phyloP scores from a whole-genome alignment of 1,140 invertebrate genomes.

The Linepithema humile region DNA sequence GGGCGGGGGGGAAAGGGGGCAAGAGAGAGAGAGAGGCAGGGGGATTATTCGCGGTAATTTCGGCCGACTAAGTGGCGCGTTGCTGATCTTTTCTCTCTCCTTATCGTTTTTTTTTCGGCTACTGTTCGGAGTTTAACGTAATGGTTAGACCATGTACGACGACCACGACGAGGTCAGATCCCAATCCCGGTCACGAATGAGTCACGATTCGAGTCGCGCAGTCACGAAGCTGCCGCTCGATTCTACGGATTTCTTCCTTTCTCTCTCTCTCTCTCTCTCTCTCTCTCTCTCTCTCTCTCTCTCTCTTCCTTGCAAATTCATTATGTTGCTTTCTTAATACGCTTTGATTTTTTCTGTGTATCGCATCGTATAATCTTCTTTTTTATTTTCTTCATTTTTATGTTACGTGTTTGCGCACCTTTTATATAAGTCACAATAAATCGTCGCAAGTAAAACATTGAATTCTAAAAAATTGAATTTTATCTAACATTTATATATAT shows the following conservation, averaged over 20 bases:
- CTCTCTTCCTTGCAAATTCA: not conserved
- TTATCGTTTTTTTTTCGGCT: slow-evolving; percentile 60
- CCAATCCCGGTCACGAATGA: slow-evolving; percentile 70
- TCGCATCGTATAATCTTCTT: slow-evolving; percentile 1
- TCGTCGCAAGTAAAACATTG: not conserved
- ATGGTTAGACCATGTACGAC: slow-evolving; percentile 64
- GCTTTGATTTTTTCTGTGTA: slow-evolving; percentile 28
- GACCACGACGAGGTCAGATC: slow-evolving; percentile 68
- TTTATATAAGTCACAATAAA: slow-evolving; percentile 10
- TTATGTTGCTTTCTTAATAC: slow-evolving; percentile 45
- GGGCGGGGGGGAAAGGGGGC: not conserved
- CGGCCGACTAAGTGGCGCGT: slow-evolving; percentile 25
- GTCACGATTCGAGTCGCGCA: slow-evolving; percentile 63
- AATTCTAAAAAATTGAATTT: slow-evolving; percentile 4
- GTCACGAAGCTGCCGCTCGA: slow-evolving; percentile 64
- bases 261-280: not conserved
- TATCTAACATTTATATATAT: not conserved
- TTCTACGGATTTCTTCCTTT: not conserved
- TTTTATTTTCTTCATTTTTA: slow-evolving; percentile 8
- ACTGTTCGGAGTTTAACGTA: slow-evolving; percentile 63
- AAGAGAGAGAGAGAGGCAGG: not conserved
- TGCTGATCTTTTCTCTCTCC: slow-evolving; percentile 1
- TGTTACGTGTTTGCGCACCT: slow-evolving; percentile 10
- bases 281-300: not conserved
- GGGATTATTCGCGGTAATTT: slow-evolving; percentile 47